Percentiles rank a stretch among this genome's conserved stretches.
Conservation (phyloP, 2,888 invertebrate genomes). For the Trissolcus brochymenae region DNA sequence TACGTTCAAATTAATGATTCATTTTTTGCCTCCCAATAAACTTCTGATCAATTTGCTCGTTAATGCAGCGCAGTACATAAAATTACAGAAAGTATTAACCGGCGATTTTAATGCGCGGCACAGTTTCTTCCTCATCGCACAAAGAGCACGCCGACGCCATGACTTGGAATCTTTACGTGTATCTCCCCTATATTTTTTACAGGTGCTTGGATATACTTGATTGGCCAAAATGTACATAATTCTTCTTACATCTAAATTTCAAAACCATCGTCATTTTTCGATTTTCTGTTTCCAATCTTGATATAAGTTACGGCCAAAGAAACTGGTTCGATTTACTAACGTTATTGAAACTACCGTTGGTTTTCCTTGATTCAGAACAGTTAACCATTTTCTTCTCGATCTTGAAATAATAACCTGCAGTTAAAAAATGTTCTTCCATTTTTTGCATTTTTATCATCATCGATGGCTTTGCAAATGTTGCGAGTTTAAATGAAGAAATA, state of each 20-base stretch:
- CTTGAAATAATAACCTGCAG: no score
- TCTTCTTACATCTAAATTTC: constrained; percentile 61
- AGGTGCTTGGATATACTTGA: constrained; percentile 34
- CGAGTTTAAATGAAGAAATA: no score
- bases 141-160: constrained; percentile 48
- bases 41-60: constrained; percentile 41
- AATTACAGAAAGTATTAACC: constrained; percentile 49
- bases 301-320: no score
- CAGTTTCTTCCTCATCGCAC: constrained; percentile 46
- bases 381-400: no score
- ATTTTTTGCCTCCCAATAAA: constrained; percentile 27
- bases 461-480: no score
- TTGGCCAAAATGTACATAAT: constrained; percentile 59
- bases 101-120: constrained; percentile 40
- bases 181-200: constrained; percentile 33
- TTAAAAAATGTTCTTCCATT: no score
- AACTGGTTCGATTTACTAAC: not conserved
- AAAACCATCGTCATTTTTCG: constrained; percentile 15
- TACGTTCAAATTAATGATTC: constrained; percentile 40
- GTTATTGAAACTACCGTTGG: not conserved
- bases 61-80: constrained; percentile 44
- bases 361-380: no score
- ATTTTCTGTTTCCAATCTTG: no score
- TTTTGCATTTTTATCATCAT: no score
- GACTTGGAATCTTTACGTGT: constrained; percentile 21